Conservation (phyloP, 2,888 invertebrate genomes). For the Diplazon laetatorius region DNA sequence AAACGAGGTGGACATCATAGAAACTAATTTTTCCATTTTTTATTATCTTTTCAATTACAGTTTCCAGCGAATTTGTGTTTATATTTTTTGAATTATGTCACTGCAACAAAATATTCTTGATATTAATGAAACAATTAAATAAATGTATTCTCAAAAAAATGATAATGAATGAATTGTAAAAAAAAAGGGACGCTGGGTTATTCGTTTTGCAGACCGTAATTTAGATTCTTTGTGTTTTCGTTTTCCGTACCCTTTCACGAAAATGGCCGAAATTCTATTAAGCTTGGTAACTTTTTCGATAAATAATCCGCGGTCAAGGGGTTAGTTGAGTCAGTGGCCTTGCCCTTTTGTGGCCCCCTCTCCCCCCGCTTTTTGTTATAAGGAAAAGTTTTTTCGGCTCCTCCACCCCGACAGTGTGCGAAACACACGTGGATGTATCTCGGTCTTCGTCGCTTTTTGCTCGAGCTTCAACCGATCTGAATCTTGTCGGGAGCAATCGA, state of each 20-base stretch:
- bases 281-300: constrained; percentile 57
- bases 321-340: constrained; percentile 22
- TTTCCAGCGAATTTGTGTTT: not conserved
- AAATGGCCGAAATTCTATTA: constrained; percentile 55
- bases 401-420: constrained; percentile 12
- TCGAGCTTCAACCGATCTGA: constrained; percentile 5
- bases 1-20: not conserved
- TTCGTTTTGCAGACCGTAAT: not conserved
- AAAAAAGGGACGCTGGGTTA: not conserved
- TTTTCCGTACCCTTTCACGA: constrained; percentile 2
- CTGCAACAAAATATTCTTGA: no score
- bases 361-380: no score
- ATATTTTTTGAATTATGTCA: not conserved
- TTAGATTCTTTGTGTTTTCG: not conserved
- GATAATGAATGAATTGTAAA: no score
- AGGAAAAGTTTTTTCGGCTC: constrained; percentile 41
- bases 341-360: constrained; percentile 37
- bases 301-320: constrained; percentile 59
- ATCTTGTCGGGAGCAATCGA: constrained; percentile 29
- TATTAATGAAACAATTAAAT: no score
- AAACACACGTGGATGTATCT: constrained; percentile 16
- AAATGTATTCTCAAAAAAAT: no score
- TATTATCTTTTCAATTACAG: no score
- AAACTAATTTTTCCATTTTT: not conserved
- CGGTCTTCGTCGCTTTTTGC: constrained; percentile 14